Evolutionary conservation across 2,888 invertebrate species (phyloP), one percentile per base, ranked within the genome.

Genomic region (Agapostemon virescens): DNA sequence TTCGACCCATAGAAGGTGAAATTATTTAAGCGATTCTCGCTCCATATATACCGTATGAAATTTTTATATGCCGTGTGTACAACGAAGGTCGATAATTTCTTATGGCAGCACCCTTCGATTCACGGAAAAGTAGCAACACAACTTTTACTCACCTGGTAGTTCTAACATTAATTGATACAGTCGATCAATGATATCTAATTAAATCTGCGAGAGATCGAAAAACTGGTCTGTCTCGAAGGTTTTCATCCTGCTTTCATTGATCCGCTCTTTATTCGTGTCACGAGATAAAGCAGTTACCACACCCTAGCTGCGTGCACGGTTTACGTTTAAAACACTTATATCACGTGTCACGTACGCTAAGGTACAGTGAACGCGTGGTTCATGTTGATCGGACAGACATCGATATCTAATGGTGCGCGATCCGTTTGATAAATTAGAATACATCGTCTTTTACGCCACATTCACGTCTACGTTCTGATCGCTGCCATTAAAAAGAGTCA

Each of bases 341-440:
- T 86, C 87, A 88, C 86, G 88, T 87, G 90, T 88, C 87, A 87
- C 86, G 89, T 82, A 85, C 87, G 77, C 77, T 81, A 83, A 85
- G 82, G 80, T 85, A 83, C 84, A 74, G 77, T 63, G 55, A 75
- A 87, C 69, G 80, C 80, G 58, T 52, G 58, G 20, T 61, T 58
- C 79, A 61, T 82, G 66, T 49, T 49, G 63, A 76, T 67, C 42
- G 64, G 36, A 64, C 63, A 49, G 20, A 6, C 33, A 15, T 80
- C 72, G 66, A 81, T 45, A n/a, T 9, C 17, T 67, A 81, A 76
- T 80, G 49, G 67, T 7, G 67, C 26, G 67, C 67, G 81, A 67
- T 70, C 45, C 52, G 69, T 76, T 67, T 61, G 69, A 69, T 73
- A 72, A 69, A 80, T 82, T 70, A 76, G 81, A 76, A n/a, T 33